phyloP scores from a whole-genome alignment of 2,888 invertebrate genomes.

The Vesta saturnalis region DNA sequence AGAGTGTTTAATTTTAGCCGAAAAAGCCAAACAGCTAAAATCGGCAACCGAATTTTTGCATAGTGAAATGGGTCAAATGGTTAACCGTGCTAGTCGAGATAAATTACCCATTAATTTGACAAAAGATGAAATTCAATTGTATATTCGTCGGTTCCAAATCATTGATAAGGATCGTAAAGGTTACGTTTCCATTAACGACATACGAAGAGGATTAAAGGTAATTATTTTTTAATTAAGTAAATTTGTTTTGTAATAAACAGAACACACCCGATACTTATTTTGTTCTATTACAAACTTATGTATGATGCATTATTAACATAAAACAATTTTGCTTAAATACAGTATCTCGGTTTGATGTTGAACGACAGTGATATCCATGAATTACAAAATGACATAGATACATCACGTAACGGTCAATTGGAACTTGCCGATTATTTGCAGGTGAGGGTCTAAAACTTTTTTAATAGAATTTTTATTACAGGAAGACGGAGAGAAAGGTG shows the following conservation, averaged over 20 bases:
- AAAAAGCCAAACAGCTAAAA: constrained; percentile 79
- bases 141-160: constrained; percentile 94
- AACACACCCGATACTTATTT: too few relatives aligned
- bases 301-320: not conserved
- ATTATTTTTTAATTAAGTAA: constrained; percentile 29
- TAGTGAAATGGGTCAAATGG: constrained; percentile 96
- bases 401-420: constrained; percentile 85
- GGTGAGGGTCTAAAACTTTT: constrained; percentile 66
- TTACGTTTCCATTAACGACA: constrained; percentile 97
- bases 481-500: constrained; percentile 83
- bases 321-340: constrained; percentile 7
- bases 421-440: constrained; percentile 90
- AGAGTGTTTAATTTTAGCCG: too few relatives aligned
- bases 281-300: too few relatives aligned
- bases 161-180: constrained; percentile 97
- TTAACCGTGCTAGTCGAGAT: constrained; percentile 87
- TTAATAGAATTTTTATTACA: constrained; percentile 63
- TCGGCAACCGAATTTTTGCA: constrained; percentile 86
- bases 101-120: constrained; percentile 92
- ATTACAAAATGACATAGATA: constrained; percentile 85
- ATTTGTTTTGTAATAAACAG: not conserved
- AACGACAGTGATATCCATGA: constrained; percentile 77
- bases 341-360: constrained; percentile 73
- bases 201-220: constrained; percentile 95
- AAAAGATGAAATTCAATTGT: constrained; percentile 92